Percentiles rank a stretch among this genome's conserved stretches.
Conservation (phyloP, 2,888 invertebrate genomes). For the Epinotia bilunana region DNA sequence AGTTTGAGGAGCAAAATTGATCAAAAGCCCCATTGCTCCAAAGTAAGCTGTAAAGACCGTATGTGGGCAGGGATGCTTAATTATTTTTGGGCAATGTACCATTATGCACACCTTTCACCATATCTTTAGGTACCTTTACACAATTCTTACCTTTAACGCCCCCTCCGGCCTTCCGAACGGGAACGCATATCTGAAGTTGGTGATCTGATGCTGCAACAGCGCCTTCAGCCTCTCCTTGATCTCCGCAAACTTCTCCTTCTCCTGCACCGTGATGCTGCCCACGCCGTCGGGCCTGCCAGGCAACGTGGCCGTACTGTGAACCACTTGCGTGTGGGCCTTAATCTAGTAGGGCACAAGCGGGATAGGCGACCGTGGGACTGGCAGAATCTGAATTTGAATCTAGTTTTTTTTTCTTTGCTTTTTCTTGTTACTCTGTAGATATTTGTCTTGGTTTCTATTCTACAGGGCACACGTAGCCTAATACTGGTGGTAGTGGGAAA, state of each 20-base stretch:
- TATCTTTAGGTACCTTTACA: neutral
- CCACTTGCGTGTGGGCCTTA: constrained; percentile 79
- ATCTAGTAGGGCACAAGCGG: constrained; percentile 82
- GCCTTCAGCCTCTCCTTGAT: constrained; percentile 97
- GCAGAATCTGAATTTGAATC: constrained; percentile 49
- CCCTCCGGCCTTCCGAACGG: constrained; percentile 99
- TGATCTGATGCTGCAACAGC: constrained; percentile 98
- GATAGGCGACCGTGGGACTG: constrained; percentile 70
- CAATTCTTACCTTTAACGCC: constrained; percentile 88
- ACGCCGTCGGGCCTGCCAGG: constrained; percentile 97
- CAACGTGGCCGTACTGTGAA: constrained; percentile 83
- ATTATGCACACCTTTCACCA: too few relatives aligned
- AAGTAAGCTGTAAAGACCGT: too few relatives aligned
- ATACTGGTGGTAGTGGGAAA: too few relatives aligned
- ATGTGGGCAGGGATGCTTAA: too few relatives aligned
- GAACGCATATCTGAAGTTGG: constrained; percentile 99
- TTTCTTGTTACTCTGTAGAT: too few relatives aligned
- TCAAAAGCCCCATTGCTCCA: too few relatives aligned
- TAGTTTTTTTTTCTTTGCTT: too few relatives aligned
- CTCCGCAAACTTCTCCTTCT: constrained; percentile 98
- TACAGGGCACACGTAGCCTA: too few relatives aligned
- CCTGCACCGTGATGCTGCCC: constrained; percentile 98
- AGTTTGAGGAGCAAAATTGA: too few relatives aligned
- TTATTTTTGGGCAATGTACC: too few relatives aligned
- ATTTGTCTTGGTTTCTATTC: too few relatives aligned